Base-by-base conservation (phyloP, 2,888 invertebrate species). In the Lepidonotus clava region DNA sequence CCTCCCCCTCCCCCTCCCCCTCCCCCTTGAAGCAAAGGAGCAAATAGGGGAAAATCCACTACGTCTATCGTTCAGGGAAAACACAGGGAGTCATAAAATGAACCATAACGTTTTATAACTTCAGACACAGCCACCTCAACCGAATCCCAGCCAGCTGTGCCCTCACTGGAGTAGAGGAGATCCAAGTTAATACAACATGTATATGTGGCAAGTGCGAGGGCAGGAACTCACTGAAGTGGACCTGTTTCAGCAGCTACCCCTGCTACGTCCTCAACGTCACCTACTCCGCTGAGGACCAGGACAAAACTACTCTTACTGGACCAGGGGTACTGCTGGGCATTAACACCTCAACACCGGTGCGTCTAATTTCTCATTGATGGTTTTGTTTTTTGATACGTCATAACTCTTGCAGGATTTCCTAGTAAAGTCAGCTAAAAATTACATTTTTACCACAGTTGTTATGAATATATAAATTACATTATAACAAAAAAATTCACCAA, bases 231-330 rank as follows among this genome's bases (percentile, higher is more conserved):
- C 61, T 11, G 28, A 11, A 14, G 38, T 76, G 76, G 76, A 1
- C 38, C n/a, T 76, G 76, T 24, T 38, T 76, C 38, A 76, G 76
- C 38, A 34, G 6, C 38, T 76, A 76, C 76, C 76, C 76, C 38
- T 76, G 76, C 24, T 76, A 76, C 76, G 38, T 76, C 36, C 21
- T 76, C 36, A 40, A 76, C 40, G 76, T 76, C 76, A 76, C 76
- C 21, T 76, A 76, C 24, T 18, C 28, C 36, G 18, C 67, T 28
- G 21, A 6, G 32, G 6, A 6, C 6, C n/a, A 36, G 18, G 21
- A 8, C 76, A n/a, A n/a, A n/a, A n/a, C n/a, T n/a, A n/a, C n/a
- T n/a, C 1, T 18, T 28, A 36, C 38, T n/a, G 76, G 76, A 14
- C 36, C 76, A 5, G 36, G 36, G 1, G 2, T 14, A 0, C 14